These are phyloP conservation scores for Spodoptera litura DNA, from an alignment of 1,140 invertebrate genomes.

Conservation along the genomic window DNA sequence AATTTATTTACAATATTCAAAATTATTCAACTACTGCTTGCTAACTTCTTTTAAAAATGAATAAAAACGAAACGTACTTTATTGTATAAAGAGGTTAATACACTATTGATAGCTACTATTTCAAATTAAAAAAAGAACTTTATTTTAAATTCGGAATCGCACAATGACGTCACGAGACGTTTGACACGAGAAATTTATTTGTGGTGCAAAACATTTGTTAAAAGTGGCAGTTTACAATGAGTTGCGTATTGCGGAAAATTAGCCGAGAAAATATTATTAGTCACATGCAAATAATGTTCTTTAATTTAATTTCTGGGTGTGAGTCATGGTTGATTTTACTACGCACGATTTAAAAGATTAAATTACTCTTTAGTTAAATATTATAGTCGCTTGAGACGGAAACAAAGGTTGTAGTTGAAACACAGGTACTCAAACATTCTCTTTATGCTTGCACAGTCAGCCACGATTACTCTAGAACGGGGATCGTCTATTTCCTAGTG, in stretches of 20 bases:
- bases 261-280: background rate
- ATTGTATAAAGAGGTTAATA: background rate
- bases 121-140: too few relatives aligned
- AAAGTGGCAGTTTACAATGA: constrained; percentile 4
- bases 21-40: too few relatives aligned
- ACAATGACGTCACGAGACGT: constrained; percentile 6
- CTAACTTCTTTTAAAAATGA: too few relatives aligned
- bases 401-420: too few relatives aligned
- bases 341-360: too few relatives aligned
- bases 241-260: constrained; percentile 28
- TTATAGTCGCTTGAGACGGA: too few relatives aligned
- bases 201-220: constrained; percentile 24
- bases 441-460: too few relatives aligned
- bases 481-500: background rate
- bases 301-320: background rate
- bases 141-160: background rate
- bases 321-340: too few relatives aligned
- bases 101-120: background rate
- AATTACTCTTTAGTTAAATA: too few relatives aligned
- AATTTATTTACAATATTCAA: too few relatives aligned
- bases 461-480: too few relatives aligned
- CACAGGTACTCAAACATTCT: too few relatives aligned
- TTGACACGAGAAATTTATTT: constrained; percentile 18
- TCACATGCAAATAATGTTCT: background rate
- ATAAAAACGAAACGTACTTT: background rate